A percentile compares a stretch with the other conserved stretches of the same genome.
Conservation (phyloP, 2,113 vertebrate genomes). For the Vulpes ferrilata region DNA sequence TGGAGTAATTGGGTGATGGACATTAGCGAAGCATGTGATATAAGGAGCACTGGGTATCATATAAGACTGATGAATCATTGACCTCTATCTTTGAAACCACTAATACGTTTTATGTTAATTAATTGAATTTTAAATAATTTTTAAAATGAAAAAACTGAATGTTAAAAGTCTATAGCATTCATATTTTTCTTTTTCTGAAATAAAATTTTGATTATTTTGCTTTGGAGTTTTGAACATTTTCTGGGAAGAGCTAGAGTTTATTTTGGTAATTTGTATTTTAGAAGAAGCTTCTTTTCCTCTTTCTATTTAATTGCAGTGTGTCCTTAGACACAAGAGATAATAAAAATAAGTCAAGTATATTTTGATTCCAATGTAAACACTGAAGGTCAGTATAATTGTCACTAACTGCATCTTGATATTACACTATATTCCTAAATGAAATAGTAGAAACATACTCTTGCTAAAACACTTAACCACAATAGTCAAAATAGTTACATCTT, state of each 20-base stretch:
- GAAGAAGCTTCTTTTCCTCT: neutral
- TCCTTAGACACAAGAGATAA: neutral
- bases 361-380: neutral
- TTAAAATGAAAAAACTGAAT: neutral
- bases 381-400: neutral
- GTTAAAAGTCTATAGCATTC: neutral
- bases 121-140: neutral
- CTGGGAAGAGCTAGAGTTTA: neutral
- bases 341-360: neutral
- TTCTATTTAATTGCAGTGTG: neutral
- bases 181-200: constrained; percentile 42
- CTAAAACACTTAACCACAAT: neutral
- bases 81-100: neutral
- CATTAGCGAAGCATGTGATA: neutral
- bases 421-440: neutral
- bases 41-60: neutral
- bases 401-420: neutral
- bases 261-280: constrained; percentile 42
- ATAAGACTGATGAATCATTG: neutral
- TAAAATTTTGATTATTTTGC: constrained; percentile 39
- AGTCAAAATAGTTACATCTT: neutral
- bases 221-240: neutral
- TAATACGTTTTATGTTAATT: neutral
- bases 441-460: neutral
- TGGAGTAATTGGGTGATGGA: neutral